Conservation (phyloP, 2,888 invertebrate species). For the Drosophila tanythrix region DNA sequence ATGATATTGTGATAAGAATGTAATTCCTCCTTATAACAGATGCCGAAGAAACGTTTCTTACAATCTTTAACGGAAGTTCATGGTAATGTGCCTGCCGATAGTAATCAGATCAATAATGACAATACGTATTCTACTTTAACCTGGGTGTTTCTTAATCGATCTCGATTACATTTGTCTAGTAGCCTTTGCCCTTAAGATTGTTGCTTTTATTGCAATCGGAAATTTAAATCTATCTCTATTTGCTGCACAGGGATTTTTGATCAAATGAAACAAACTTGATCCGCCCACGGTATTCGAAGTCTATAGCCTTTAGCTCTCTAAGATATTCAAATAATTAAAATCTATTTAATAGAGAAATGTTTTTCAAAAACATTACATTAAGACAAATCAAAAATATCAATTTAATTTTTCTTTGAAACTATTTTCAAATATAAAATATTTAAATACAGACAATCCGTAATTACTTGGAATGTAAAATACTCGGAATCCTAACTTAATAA, state of each 20-base stretch:
- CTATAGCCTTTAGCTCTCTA: not conserved
- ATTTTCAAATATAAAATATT: accelerated
- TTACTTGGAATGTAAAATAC: not conserved
- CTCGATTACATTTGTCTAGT: not conserved
- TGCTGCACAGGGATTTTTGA: not conserved
- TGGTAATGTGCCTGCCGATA: not conserved
- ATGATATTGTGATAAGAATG: not conserved
- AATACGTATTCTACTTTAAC: not conserved
- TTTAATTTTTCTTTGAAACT: not conserved
- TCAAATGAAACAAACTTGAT: not conserved
- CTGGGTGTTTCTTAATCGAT: not conserved
- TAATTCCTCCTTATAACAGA: not conserved
- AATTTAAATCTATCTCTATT: not conserved
- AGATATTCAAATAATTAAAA: not conserved
- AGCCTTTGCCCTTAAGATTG: not conserved
- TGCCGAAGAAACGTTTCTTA: not conserved
- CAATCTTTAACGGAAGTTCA: not conserved
- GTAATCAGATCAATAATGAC: no score
- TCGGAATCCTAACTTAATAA: not conserved
- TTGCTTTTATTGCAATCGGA: not conserved
- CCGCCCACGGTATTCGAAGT: not conserved
- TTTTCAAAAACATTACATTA: not conserved
- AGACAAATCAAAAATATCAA: not conserved
- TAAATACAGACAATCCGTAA: not conserved
- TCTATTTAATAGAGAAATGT: not conserved